These are phyloP conservation scores for Halcyon smyrnensis DNA, from an alignment of 2,797 vertebrate species.

Conservation along the genomic window DNA sequence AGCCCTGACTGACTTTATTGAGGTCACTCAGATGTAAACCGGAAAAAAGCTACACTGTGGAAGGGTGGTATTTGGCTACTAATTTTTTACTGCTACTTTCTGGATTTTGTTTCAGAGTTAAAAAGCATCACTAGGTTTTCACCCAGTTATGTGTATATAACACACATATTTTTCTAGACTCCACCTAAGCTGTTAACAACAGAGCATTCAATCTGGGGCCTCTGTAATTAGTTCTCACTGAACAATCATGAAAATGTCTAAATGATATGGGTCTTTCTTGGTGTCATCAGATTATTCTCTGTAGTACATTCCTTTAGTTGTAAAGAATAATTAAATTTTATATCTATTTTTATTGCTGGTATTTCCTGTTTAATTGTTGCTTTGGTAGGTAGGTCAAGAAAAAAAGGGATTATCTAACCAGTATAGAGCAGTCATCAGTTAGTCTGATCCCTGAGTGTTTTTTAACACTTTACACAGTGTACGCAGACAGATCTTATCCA, in stretches of 20 bases:
- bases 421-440: background rate
- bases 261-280: background rate
- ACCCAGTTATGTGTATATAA: background rate
- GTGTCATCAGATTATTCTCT: background rate
- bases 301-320: background rate
- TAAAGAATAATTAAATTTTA: background rate
- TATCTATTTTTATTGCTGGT: background rate
- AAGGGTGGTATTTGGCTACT: background rate
- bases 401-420: background rate
- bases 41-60: background rate
- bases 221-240: background rate
- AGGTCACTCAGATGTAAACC: background rate
- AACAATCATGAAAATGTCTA: background rate
- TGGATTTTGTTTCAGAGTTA: background rate
- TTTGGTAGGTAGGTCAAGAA: background rate
- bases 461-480: background rate
- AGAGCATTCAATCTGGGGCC: background rate
- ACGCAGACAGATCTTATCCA: background rate
- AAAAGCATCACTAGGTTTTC: background rate
- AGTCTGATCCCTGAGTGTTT: background rate
- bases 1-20: background rate
- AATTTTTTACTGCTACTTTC: background rate
- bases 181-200: background rate
- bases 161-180: background rate
- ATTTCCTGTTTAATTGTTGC: background rate